Percentiles rank a stretch among this genome's conserved stretches.
Conservation (phyloP, 1,140 invertebrate genomes). For the Drosophila kikkawai region DNA sequence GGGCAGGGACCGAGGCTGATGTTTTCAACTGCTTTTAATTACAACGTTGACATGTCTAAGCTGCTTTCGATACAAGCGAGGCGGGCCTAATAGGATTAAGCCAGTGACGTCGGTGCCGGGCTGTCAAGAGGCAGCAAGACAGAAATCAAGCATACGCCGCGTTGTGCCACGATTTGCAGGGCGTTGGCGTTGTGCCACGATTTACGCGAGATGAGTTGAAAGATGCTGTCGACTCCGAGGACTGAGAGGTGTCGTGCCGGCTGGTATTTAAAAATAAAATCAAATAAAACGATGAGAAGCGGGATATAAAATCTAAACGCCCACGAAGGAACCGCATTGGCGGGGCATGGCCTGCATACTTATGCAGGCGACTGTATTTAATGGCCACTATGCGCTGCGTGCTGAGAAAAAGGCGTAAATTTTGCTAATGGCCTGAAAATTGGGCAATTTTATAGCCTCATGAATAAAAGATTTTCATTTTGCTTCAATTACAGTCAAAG, state of each 20-base stretch:
- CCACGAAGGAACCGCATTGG: constrained; percentile 36
- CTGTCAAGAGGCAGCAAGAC: constrained; percentile 45
- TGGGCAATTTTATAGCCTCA: constrained; percentile 85
- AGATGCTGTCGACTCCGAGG: constrained; percentile 4
- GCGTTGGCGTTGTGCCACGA: constrained; percentile 14
- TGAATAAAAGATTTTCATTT: constrained; percentile 85
- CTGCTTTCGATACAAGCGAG: constrained; percentile 77
- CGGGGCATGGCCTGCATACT: constrained; percentile 67
- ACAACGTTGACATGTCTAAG: constrained; percentile 81
- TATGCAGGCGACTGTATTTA: constrained; percentile 82
- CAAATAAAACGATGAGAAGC: constrained; percentile 5
- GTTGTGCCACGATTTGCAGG: constrained; percentile 37
- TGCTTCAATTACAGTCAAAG: constrained; percentile 84
- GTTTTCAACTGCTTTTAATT: constrained; percentile 81
- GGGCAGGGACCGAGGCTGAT: constrained; percentile 43
- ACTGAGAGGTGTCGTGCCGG: constrained; percentile 45
- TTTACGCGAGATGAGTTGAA: constrained; percentile 28
- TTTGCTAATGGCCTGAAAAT: constrained; percentile 85
- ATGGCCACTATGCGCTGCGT: constrained; percentile 81
- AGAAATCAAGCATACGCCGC: constrained; percentile 67
- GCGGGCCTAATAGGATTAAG: constrained; percentile 75
- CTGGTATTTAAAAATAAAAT: constrained; percentile 59
- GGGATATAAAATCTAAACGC: constrained; percentile 69
- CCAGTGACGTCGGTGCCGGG: constrained; percentile 39
- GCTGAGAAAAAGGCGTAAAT: constrained; percentile 84